Evolutionary conservation across 2,888 invertebrate genomes (phyloP).

Genomic region (Mamestra brassicae): DNA sequence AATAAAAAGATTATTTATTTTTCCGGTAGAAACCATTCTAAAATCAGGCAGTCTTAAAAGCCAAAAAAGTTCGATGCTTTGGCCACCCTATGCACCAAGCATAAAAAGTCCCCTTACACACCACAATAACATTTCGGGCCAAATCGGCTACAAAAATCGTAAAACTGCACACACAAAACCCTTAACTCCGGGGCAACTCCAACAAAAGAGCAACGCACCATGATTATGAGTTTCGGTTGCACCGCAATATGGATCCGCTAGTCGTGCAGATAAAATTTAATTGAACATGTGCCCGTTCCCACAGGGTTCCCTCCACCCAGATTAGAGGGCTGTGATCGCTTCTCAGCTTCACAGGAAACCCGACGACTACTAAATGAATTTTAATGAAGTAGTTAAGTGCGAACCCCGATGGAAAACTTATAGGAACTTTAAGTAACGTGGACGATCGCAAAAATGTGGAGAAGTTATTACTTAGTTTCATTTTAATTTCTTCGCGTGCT

Average conservation of each 20-base stretch:
- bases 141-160: background rate
- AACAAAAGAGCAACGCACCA: constrained; percentile 41
- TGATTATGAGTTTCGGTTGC: constrained; percentile 51
- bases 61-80: no score
- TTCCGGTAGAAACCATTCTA: no score
- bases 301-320: constrained; percentile 64
- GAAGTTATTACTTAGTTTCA: constrained; percentile 17
- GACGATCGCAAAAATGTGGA: constrained; percentile 32
- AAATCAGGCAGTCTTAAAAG: no score
- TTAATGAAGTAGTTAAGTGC: constrained; percentile 75
- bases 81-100: no score
- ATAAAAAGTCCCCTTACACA: no score
- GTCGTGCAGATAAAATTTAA: constrained; percentile 75
- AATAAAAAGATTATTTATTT: no score
- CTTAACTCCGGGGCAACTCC: background rate
- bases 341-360: constrained; percentile 67
- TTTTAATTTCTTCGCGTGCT: constrained; percentile 5
- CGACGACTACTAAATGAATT: constrained; percentile 74
- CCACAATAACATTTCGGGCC: background rate
- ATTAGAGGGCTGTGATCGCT: constrained; percentile 72
- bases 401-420: constrained; percentile 68
- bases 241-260: constrained; percentile 57
- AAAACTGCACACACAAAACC: background rate
- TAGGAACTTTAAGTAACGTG: constrained; percentile 57
- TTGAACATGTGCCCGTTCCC: constrained; percentile 82